Conservation (phyloP, 1,140 invertebrate genomes). For the Hypsibius dujardini region DNA sequence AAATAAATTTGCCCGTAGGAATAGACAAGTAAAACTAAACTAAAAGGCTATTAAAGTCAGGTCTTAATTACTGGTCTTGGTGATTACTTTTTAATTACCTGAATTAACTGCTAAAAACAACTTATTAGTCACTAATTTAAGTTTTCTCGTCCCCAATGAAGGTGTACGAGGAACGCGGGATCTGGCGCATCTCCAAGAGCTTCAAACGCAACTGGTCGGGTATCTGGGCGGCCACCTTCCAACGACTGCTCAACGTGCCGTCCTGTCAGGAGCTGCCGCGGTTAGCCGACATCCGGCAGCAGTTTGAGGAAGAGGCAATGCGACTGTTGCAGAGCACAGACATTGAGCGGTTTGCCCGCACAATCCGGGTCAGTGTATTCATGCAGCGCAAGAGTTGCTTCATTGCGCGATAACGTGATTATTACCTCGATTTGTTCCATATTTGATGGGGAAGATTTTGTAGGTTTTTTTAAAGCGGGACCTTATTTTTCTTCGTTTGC, state of each 20-base stretch:
- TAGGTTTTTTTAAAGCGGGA: no score
- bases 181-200: constrained; percentile 28
- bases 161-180: constrained; percentile 27
- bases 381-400: constrained; percentile 15
- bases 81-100: no score
- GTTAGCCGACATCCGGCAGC: constrained; percentile 24
- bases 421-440: no score
- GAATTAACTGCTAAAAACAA: no score
- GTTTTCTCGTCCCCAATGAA: no score
- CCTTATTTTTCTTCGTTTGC: no score
- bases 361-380: neutral
- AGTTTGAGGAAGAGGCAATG: constrained; percentile 27
- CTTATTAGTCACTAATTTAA: no score
- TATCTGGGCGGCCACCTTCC: constrained; percentile 30
- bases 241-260: constrained; percentile 29
- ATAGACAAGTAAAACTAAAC: no score
- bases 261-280: constrained; percentile 29
- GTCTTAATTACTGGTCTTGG: no score
- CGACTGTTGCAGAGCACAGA: neutral
- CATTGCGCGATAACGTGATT: neutral
- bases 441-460: no score
- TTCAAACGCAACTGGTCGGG: constrained; percentile 7
- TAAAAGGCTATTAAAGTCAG: no score
- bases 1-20: no score
- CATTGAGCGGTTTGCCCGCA: neutral